Conservation (phyloP, 2,797 vertebrate genomes). For the Cheirogaleus major region DNA sequence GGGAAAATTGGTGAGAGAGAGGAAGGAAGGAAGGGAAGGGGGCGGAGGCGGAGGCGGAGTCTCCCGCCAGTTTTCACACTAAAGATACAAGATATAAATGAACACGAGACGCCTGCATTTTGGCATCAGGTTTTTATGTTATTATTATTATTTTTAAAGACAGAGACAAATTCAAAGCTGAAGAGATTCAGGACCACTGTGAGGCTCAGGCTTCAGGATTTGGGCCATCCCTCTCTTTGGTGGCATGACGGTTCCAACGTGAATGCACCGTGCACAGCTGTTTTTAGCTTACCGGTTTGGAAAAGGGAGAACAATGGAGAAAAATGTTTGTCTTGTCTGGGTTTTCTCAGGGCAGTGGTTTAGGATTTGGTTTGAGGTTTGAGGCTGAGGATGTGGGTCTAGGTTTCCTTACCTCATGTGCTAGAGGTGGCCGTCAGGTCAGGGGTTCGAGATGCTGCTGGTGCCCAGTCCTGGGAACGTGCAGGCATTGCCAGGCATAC, state of each 20-base stretch:
- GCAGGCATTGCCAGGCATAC: fast-evolving
- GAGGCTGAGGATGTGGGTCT: neutral
- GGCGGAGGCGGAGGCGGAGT: neutral
- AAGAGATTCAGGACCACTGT: neutral
- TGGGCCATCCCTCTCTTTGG: neutral
- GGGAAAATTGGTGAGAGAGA: neutral
- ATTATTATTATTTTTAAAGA: neutral
- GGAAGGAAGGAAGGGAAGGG: neutral
- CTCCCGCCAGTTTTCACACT: neutral
- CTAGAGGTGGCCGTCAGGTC: neutral
- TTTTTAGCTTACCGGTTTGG: neutral
- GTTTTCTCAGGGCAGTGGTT: neutral
- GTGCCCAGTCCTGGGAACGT: neutral
- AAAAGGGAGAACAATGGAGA: neutral
- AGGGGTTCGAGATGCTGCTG: neutral
- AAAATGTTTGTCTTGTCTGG: neutral
- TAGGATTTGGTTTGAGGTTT: neutral
- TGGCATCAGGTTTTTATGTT: neutral
- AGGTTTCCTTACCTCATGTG: neutral
- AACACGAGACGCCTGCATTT: neutral
- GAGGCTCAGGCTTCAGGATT: neutral
- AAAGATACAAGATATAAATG: no score
- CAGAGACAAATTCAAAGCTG: neutral
- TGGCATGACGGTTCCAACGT: fast-evolving
- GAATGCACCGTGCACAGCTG: fast-evolving